Evolutionary conservation across 2,888 invertebrate species (phyloP).

Genomic region (Drosophila anomalipes): DNA sequence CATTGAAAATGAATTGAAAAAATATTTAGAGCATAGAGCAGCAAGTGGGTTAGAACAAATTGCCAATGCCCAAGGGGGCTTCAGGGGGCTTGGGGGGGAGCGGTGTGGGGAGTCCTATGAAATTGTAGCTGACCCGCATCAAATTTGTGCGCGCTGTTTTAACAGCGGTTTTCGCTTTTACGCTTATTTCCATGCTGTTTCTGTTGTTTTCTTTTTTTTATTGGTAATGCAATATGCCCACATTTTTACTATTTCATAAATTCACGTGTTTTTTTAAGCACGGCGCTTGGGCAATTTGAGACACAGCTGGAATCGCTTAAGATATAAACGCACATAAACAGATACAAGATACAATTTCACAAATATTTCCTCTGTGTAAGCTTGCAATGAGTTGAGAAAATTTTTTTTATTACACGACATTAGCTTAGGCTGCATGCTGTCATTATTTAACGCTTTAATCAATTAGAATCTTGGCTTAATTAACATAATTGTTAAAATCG

Average conservation of each 20-base stretch:
- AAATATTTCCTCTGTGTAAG: background rate
- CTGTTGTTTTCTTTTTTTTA: conserved; percentile 4
- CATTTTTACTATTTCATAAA: conserved; percentile 31
- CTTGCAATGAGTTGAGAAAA: conserved; percentile 54
- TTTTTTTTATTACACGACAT: conserved; percentile 40
- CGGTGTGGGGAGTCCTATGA: background rate
- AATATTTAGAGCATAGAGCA: conserved; percentile 52
- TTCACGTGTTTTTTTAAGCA: conserved; percentile 15
- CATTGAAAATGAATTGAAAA: conserved; percentile 51
- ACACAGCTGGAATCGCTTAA: conserved; percentile 57
- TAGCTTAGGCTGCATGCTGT: background rate
- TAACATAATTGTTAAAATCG: conserved; percentile 29
- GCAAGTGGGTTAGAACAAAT: conserved; percentile 60
- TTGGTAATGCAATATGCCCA: conserved; percentile 34
- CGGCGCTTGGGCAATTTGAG: conserved; percentile 27
- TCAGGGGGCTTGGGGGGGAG: background rate
- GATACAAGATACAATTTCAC: conserved; percentile 12
- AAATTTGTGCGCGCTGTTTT: conserved; percentile 36
- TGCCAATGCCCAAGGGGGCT: conserved; percentile 19
- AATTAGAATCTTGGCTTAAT: conserved; percentile 29
- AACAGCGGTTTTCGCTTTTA: background rate
- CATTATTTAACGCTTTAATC: conserved; percentile 14
- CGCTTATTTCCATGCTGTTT: background rate
- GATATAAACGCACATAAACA: conserved; percentile 21
- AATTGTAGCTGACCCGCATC: conserved; percentile 50